Percentiles rank a stretch among this genome's conserved stretches.
Conservation (phyloP, 2,113 vertebrate species). For the Cottus gobio region DNA sequence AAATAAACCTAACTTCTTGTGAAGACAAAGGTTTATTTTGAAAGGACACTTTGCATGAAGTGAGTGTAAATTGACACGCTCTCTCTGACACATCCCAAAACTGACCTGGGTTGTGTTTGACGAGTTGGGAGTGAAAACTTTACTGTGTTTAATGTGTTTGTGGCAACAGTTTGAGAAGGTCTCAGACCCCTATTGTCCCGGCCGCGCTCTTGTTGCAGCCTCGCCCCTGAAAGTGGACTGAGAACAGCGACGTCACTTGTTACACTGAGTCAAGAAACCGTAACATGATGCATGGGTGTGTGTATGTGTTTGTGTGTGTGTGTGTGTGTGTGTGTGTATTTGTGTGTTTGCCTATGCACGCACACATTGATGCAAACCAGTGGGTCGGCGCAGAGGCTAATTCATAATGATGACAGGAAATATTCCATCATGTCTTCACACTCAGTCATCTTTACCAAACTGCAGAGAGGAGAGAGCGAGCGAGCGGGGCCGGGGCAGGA, state of each 20-base stretch:
- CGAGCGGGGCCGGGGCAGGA: not conserved
- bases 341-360: constrained; percentile 3
- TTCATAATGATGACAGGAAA: constrained; percentile 82
- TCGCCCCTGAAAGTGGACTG: constrained; percentile 48
- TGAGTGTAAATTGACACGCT: not conserved
- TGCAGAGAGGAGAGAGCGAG: constrained; percentile 41
- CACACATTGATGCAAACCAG: not conserved
- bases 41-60: not conserved
- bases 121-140: not conserved
- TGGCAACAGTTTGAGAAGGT: not conserved
- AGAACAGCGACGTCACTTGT: constrained; percentile 72
- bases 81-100: not conserved
- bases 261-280: constrained; percentile 69
- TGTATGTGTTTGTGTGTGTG: constrained; percentile 8
- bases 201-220: constrained; percentile 30
- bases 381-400: constrained; percentile 56
- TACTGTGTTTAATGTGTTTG: too few species aligned
- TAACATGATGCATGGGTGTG: constrained; percentile 68
- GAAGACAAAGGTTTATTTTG: not conserved
- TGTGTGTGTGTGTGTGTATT: constrained; percentile 36
- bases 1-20: not conserved
- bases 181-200: not conserved
- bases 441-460: constrained; percentile 74
- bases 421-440: constrained; percentile 74
- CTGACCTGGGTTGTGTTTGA: not conserved